Evolutionary conservation across 2,888 invertebrate genomes (phyloP).

Genomic region (Pseudococcus jackbeardsleyi): DNA sequence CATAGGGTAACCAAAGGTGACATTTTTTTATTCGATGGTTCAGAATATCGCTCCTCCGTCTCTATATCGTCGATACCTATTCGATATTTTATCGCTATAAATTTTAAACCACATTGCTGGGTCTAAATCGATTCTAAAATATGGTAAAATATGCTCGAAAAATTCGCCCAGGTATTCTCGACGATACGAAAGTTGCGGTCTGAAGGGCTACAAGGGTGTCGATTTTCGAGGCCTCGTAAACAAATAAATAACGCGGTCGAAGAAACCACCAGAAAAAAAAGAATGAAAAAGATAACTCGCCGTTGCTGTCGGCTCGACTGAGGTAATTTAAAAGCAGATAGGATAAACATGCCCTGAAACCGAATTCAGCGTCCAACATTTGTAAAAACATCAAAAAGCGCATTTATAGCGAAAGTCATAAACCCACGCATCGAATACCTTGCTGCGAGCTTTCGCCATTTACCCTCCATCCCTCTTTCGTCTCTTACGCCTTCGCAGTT

Average conservation of each 20-base stretch:
- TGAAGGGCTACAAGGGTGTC: no score
- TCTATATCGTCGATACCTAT: no score
- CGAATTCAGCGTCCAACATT: background rate
- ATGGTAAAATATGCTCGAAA: no score
- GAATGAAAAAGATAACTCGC: background rate
- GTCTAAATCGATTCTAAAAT: no score
- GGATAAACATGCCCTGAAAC: background rate
- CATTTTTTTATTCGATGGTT: no score
- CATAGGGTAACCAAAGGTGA: no score
- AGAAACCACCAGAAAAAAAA: background rate
- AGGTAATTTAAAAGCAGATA: background rate
- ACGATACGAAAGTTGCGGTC: no score
- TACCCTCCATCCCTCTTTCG: background rate
- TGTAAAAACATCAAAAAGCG: constrained; percentile 9
- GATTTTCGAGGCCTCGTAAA: background rate
- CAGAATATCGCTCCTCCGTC: no score
- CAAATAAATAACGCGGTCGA: background rate
- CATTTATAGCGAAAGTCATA: background rate
- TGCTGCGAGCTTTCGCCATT: background rate
- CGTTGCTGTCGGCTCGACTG: background rate
- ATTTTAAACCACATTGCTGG: no score
- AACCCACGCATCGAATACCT: constrained; percentile 10
- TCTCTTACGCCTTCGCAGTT: background rate
- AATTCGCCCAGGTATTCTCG: no score
- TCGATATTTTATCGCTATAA: no score